Evolutionary conservation across 1,140 invertebrate genomes (phyloP), one percentile per base, ranked within the genome.

Genomic region (Sminthurides bifidus): DNA sequence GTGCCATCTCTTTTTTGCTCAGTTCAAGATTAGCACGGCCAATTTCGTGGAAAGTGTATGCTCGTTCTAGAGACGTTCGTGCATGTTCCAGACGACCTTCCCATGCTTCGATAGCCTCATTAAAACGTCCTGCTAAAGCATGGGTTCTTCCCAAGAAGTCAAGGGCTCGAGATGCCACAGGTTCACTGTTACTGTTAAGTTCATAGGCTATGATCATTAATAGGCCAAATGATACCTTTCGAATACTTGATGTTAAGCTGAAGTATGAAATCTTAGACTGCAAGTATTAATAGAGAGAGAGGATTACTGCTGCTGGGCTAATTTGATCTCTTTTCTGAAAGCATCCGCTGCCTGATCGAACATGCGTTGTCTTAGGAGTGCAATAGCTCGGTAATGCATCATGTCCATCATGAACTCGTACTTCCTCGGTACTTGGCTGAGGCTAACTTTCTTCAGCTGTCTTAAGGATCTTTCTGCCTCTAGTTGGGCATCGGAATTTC

Each of bases 61-160:
- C 30, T 35, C 30, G 6, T 14, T 50, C 48, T n/a, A 50, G 12
- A 8, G 48, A 31, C 19, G 26, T 30, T 21, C 35, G 31, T 3
- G 19, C 12, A 14, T 31, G 35, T 3, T 30, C 27, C 12, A 30
- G 6, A 6, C 48, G 6, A 8, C 3, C 23, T 10, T 50, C 48
- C 48, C 48, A 50, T 17, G 26, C 6, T 31, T 50, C 48, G 15
- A 33, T 50, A 4, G 48, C 48, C 8, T 50, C 48, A 35, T 50
- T 50, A 21, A 31, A 50, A 31, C n/a, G 12, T 4, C 48, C 48
- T 24, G 31, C n/a, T 5, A 50, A 23, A 15, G 48, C 48, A 50
- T 31, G 26, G 4, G 48, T 5, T 4, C 48, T 8, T 8, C 4
- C 48, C 30, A 50, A 19, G 3, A 33, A 31, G 21, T 50, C 48